A percentile compares a stretch with the other conserved stretches of the same genome.
phyloP scores from a whole-genome alignment of 30 jellyfish, hydroid and myxozoan genomes.

The Rhopilema esculentum region DNA sequence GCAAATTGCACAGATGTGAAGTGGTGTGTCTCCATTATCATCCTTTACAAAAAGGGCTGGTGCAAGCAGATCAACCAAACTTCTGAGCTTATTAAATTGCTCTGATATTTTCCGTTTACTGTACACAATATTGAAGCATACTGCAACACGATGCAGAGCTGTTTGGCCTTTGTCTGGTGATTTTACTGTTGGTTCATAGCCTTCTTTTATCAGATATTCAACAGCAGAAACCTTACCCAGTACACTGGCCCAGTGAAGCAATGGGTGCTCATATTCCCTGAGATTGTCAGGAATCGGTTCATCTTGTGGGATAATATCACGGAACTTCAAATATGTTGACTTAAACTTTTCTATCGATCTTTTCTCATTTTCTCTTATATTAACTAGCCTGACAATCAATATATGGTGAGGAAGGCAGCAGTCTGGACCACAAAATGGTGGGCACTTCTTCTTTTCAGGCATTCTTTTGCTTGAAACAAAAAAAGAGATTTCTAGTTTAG shows the following conservation, averaged over 20 bases:
- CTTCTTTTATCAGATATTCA: slow-evolving; percentile 39
- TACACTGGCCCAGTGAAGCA: slow-evolving; percentile 89
- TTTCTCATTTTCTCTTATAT: slow-evolving; percentile 39
- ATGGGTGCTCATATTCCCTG: slow-evolving; percentile 73
- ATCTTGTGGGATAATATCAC: slow-evolving; percentile 22
- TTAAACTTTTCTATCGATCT: slow-evolving; percentile 50
- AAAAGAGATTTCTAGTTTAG: neutral
- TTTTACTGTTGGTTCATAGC: slow-evolving; percentile 47
- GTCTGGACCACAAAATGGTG: slow-evolving; percentile 73
- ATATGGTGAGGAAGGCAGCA: slow-evolving; percentile 67
- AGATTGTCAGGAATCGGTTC: slow-evolving; percentile 69
- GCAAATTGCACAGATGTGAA: slow-evolving; percentile 76
- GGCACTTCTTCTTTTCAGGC: slow-evolving; percentile 61
- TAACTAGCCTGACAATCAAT: slow-evolving; percentile 36
- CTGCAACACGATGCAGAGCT: slow-evolving; percentile 74
- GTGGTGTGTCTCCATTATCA: slow-evolving; percentile 84
- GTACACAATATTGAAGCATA: slow-evolving; percentile 38
- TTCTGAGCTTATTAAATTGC: neutral
- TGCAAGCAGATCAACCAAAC: slow-evolving; percentile 57
- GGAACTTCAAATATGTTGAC: slow-evolving; percentile 20
- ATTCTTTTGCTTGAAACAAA: neutral
- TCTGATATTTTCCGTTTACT: neutral
- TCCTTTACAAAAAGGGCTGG: slow-evolving; percentile 64
- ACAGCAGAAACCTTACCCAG: slow-evolving; percentile 75
- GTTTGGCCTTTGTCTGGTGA: slow-evolving; percentile 67